Evolutionary conservation across 2,797 vertebrate species (phyloP).

Genomic region (Pantherophis vulpinus): DNA sequence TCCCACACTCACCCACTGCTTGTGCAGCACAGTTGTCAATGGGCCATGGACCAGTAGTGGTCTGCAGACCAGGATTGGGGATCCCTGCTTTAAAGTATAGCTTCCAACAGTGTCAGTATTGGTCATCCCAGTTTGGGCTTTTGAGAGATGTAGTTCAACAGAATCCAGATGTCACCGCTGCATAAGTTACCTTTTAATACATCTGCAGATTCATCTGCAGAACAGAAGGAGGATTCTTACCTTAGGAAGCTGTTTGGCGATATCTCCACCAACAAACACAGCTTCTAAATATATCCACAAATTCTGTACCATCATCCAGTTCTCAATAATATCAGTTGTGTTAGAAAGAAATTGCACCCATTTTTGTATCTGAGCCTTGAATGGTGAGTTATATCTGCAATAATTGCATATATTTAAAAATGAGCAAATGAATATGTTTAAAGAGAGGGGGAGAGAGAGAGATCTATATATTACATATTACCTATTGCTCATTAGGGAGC

Average conservation of each 20-base stretch:
- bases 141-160: not conserved
- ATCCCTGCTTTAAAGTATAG: not conserved
- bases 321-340: slow-evolving; percentile 90
- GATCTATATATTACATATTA: slow-evolving; percentile 47
- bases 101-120: not conserved
- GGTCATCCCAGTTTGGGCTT: not conserved
- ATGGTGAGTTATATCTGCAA: slow-evolving; percentile 89
- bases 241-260: slow-evolving; percentile 96
- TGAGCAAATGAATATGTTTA: not conserved
- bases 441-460: not conserved
- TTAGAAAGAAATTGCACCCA: slow-evolving; percentile 95
- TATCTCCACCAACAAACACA: slow-evolving; percentile 95
- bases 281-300: slow-evolving; percentile 98
- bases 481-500: slow-evolving; percentile 94
- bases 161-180: not conserved
- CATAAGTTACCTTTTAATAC: not conserved
- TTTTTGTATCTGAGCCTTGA: slow-evolving; percentile 93
- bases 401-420: not conserved
- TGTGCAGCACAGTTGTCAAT: not conserved
- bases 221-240: slow-evolving; percentile 64
- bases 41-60: not conserved
- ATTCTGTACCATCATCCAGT: slow-evolving; percentile 98
- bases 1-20: not conserved
- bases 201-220: not conserved
- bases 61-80: not conserved